Conservation (phyloP, 2,113 vertebrate species). For the Opisthocomus hoazin region DNA sequence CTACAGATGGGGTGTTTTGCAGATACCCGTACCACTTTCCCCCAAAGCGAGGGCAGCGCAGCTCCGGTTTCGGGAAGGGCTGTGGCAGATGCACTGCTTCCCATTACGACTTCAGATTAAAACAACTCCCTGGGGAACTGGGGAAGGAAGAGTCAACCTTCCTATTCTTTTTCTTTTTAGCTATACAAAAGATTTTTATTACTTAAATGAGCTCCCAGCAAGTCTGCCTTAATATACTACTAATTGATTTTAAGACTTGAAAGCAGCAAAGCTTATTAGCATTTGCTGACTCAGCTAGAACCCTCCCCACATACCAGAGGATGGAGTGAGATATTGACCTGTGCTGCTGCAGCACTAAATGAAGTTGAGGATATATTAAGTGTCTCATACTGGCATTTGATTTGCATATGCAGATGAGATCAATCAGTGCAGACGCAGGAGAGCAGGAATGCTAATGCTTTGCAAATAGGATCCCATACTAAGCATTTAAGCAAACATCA, state of each 20-base stretch:
- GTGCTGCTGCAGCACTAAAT: slow-evolving; percentile 47
- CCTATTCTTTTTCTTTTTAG: slow-evolving; percentile 36
- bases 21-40: neutral
- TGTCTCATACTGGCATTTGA: slow-evolving; percentile 26
- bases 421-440: slow-evolving; percentile 57
- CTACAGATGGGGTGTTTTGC: accelerated
- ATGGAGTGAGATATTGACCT: slow-evolving; percentile 50
- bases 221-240: slow-evolving; percentile 72
- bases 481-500: neutral
- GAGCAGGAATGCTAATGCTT: slow-evolving; percentile 40
- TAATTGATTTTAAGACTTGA: slow-evolving; percentile 81
- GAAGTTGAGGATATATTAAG: slow-evolving; percentile 62
- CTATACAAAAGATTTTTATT: slow-evolving; percentile 70
- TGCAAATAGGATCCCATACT: neutral
- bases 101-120: neutral
- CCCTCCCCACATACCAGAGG: neutral
- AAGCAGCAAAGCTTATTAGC: slow-evolving; percentile 72
- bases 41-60: neutral
- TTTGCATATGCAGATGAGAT: slow-evolving; percentile 74
- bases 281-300: slow-evolving; percentile 74
- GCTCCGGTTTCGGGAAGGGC: neutral
- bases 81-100: neutral
- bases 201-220: slow-evolving; percentile 74
- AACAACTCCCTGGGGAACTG: neutral
- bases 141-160: neutral